Base-by-base conservation (phyloP, 2,888 invertebrate genomes). In the Dione juno region DNA sequence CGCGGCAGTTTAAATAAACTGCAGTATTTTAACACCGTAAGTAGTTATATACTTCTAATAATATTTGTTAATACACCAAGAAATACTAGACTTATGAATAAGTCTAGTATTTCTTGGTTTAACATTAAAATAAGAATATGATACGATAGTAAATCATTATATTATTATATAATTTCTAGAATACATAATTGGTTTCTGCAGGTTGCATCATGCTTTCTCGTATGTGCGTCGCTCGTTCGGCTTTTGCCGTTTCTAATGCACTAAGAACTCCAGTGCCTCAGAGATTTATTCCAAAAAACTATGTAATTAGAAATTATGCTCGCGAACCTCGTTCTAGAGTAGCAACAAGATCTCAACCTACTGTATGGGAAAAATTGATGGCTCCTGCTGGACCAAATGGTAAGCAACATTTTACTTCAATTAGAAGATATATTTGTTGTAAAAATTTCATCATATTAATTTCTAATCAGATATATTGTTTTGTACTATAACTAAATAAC, bases 341-440 rank as follows among this genome's bases (percentile, higher is more conserved):
- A 66, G 84, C 86, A 43, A 82, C 92, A 71, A 87, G 89, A 71
- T 87, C 94, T 35, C 91, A 92, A 70, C 90, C 94, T 70, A 94
- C 96, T 11, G 73, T 97, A 5, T 95, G 95, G 82, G 97, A 98
- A 83, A 94, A 92, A 72, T 90, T 95, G 3, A 95, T 96, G 95
- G 96, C 95, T 70, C 97, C 97, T 52, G 96, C 97, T 66, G 95
- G 96, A 70, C 95, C 95, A 75, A 95, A 96, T 84, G 97, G 97
- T 97, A 93, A 84, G 80, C 19, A 50, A 19, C 16, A 2, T 50
- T 50, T 6, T 19, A n/a, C n/a, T n/a, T n/a, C n/a, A n/a, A n/a
- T n/a, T n/a, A n/a, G n/a, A n/a, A n/a, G n/a, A n/a, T n/a, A n/a
- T n/a, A n/a, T n/a, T n/a, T n/a, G n/a, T n/a, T n/a, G n/a, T n/a